Evolutionary conservation across 2,888 invertebrate species (phyloP).

Genomic region (Caenorhabditis macrosperma): DNA sequence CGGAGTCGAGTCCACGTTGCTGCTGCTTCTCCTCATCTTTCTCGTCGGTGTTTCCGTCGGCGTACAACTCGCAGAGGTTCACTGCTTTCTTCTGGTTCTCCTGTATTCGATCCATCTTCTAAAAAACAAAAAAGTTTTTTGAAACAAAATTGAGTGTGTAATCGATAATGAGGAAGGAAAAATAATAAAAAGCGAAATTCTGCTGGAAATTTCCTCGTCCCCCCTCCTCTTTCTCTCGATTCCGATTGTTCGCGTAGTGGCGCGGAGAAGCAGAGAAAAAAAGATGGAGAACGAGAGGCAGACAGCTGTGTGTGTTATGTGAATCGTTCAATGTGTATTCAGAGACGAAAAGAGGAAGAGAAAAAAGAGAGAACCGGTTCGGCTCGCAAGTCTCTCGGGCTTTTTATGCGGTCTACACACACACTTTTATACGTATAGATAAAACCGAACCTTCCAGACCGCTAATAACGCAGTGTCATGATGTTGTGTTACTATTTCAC

Average conservation of each 20-base stretch:
- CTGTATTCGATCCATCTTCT: constrained; percentile 59
- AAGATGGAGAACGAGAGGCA: not conserved
- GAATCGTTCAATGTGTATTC: constrained; percentile 8
- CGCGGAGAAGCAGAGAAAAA: constrained; percentile 11
- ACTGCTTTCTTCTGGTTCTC: constrained; percentile 42
- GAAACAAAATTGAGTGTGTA: not conserved
- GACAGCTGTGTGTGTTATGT: constrained; percentile 20
- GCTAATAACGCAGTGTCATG: not conserved
- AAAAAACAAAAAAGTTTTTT: not conserved
- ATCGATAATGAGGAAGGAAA: not conserved
- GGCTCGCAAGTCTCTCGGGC: not conserved
- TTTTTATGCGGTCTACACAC: not conserved
- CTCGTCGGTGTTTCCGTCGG: constrained; percentile 60
- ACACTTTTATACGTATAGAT: not conserved
- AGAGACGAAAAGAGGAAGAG: not conserved
- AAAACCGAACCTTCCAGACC: not conserved
- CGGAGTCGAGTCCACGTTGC: constrained; percentile 59
- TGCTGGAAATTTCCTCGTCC: not conserved
- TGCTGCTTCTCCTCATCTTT: constrained; percentile 54
- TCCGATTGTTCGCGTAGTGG: constrained; percentile 1
- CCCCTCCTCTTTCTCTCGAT: constrained; percentile 3
- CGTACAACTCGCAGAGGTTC: constrained; percentile 48
- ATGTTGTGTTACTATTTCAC: constrained; percentile 16
- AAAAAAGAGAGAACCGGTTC: constrained; percentile 15
- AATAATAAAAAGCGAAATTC: not conserved